Conservation (phyloP, 2,888 invertebrate genomes). For the Oligia fasciuncula region DNA sequence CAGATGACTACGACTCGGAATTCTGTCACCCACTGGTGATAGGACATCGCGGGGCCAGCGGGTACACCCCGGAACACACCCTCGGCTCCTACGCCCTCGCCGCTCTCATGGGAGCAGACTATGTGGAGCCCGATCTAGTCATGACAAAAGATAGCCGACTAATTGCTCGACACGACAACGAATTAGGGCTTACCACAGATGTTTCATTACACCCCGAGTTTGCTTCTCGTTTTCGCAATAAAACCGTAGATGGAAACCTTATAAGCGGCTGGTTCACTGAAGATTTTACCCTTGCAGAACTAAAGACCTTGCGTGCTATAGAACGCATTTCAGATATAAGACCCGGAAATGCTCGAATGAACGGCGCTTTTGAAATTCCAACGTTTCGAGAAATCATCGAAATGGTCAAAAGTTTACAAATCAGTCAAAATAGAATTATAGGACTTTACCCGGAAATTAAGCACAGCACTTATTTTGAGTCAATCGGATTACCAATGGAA, state of each 20-base stretch:
- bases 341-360: conserved; percentile 83
- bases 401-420: conserved; percentile 79
- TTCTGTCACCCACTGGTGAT: conserved; percentile 78
- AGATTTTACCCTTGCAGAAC: conserved; percentile 84
- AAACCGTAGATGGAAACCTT: conserved; percentile 76
- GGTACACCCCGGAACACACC: conserved; percentile 86
- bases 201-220: conserved; percentile 79
- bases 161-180: conserved; percentile 84
- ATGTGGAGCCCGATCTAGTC: conserved; percentile 85
- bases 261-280: conserved; percentile 85
- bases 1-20: conserved; percentile 60
- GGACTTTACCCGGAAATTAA: conserved; percentile 87
- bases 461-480: conserved; percentile 80
- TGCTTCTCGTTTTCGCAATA: conserved; percentile 74
- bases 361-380: conserved; percentile 79
- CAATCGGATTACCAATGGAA: conserved; percentile 81
- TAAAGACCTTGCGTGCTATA: conserved; percentile 80
- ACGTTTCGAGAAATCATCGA: conserved; percentile 85
- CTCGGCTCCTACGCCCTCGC: conserved; percentile 85
- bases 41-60: conserved; percentile 85
- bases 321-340: conserved; percentile 81
- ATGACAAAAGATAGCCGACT: conserved; percentile 83
- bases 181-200: conserved; percentile 80
- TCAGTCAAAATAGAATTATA: conserved; percentile 78
- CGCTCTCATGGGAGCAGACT: conserved; percentile 85